Percentiles rank a stretch among this genome's conserved stretches.
Evolutionary conservation across 1,140 invertebrate genomes (phyloP).

Genomic region (Meteorus sp.): DNA sequence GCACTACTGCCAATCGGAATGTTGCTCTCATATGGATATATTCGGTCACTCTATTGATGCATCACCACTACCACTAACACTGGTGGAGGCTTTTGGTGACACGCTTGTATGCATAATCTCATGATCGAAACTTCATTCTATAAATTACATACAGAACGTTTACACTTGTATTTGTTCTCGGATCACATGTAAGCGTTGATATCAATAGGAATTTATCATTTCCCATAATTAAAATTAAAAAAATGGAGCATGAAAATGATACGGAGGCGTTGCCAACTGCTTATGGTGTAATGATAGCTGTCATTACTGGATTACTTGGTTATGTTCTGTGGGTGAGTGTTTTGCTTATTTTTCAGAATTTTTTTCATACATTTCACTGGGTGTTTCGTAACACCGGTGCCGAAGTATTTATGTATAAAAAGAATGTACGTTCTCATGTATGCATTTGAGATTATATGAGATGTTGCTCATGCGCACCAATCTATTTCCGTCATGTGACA

Average conservation of each 20-base stretch:
- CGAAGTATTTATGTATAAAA: too few species aligned
- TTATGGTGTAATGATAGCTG: slow-evolving; percentile 54
- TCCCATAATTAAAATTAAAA: too few species aligned
- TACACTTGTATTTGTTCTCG: too few species aligned
- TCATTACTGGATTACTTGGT: slow-evolving; percentile 50
- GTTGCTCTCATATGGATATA: background rate
- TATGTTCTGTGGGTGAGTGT: slow-evolving; percentile 54
- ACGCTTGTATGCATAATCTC: too few species aligned
- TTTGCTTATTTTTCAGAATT: background rate
- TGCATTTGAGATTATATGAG: background rate
- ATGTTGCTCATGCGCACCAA: background rate
- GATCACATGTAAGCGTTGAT: too few species aligned
- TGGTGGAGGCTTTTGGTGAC: too few species aligned
- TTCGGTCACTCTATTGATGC: slow-evolving; percentile 10
- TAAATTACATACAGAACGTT: too few species aligned
- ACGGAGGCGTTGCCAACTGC: slow-evolving; percentile 48
- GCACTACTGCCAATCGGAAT: slow-evolving; percentile 1
- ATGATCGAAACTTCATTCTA: too few species aligned
- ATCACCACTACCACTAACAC: too few species aligned
- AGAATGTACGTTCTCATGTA: background rate
- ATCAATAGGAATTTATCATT: too few species aligned
- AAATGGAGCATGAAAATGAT: slow-evolving; percentile 27
- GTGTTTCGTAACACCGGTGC: background rate
- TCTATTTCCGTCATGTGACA: slow-evolving; percentile 15
- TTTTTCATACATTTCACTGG: background rate